Base-by-base conservation (phyloP, 1,140 invertebrate genomes). In the Ctenoplectra terminalis region DNA sequence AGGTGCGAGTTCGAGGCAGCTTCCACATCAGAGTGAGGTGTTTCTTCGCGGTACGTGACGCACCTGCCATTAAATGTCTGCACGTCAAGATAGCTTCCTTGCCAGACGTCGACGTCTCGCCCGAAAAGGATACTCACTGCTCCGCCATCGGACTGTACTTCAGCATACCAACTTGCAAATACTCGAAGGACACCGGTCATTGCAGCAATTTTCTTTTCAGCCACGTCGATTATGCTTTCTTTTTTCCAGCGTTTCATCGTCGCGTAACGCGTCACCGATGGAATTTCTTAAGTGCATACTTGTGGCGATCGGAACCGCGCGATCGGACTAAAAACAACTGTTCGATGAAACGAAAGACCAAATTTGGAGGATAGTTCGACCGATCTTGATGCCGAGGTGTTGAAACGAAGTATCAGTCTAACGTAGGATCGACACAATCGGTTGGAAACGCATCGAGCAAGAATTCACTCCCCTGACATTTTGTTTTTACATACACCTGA, bases 31-130 rank as follows among this genome's bases (percentile, higher is more conserved):
- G 61, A 84, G 80, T 83, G 80, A 88, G 84, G 84, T 84, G 84
- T 86, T 82, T 88, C 77, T 82, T 86, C 61, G 82, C 61, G 76
- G 81, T 88, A 88, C 85, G 87, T 83, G 87, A 85, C 87, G 80
- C 77, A 87, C 75, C 81, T 87, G 75, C 63, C 74, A 77, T 84
- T 82, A 86, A 79, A 77, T n/a, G 72, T 83, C 66, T 54, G 34
- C 80, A 50, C 80, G 80, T 70, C 63, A 61, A 46, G 73, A 77
- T 69, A 77, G 67, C 46, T 69, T 70, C 69, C 67, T 56, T 31
- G 63, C 64, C 70, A 73, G 63, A 81, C 83, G 64, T 85, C 46
- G 46, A 56, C 78, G 66, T 66, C 61, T 52, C 58, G 50, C 34
- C 67, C 29, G 66, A 56, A 71, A 84, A 84, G 82, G 74, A 56